Base-by-base conservation (phyloP, 2,888 invertebrate genomes). In the Drosophila seclusa region DNA sequence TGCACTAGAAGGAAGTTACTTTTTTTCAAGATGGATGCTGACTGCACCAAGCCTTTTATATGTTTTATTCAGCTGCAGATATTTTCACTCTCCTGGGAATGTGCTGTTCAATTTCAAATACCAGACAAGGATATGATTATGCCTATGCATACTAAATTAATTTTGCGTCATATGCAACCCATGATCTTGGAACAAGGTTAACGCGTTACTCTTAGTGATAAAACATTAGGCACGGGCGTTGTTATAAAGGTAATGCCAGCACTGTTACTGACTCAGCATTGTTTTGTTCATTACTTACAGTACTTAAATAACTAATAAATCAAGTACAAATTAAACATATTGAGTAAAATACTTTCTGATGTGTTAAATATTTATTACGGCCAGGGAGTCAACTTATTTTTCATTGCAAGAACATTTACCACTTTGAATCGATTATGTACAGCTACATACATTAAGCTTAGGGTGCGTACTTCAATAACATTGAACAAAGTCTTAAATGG, bases 61-160 rank as follows among this genome's bases (percentile, higher is more conserved):
- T 96, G 96, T n/a, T 96, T 94, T 87, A 95, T 96, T 87, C 97
- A 97, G 88, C 93, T 97, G 75, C 97, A 98, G 93, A 96, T 99
- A 95, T 99, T 97, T 93, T 98, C 97, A 13, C 96, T 97, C 93
- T 99, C 99, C 0, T 99, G 99, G 99, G 98, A 99, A 92, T 96
- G 96, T 90, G 95, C 98, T 1, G 95, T 95, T 16, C 96, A 97
- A 92, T 95, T 98, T 48, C 93, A 94, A 55, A 95, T 98, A 62
- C 95, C 96, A 36, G 96, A 96, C 60, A 98, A 98, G 90, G 98
- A 98, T 85, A 97, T 99, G 97, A 95, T 98, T 24, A 99, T 99
- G 99, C 99, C 99, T 27, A 99, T 31, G 94, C 98, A 99, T 93
- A 95, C 97, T 27, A 96, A 94, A 83, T 92, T 97, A 59, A 91